Percentiles rank a stretch among this genome's conserved stretches.
phyloP scores from a whole-genome alignment of 92 coral and sea anemone species.

The Blastomussa wellsi region DNA sequence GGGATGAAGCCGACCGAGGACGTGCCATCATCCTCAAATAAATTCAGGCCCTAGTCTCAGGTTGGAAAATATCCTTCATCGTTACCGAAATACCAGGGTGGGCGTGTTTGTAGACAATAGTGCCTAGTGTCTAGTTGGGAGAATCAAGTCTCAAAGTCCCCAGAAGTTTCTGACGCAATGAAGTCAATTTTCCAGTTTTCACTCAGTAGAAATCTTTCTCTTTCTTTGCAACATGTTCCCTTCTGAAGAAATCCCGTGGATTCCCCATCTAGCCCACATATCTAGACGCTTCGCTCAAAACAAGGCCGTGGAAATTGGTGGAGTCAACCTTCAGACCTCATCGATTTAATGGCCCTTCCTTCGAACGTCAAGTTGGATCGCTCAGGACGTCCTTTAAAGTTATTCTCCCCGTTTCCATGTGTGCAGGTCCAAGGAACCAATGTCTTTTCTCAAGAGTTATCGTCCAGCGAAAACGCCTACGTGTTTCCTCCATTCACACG shows the following conservation, averaged over 20 bases:
- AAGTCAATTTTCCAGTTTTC: constrained; percentile 34
- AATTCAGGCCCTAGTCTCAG: constrained; percentile 39
- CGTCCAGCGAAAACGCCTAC: background rate
- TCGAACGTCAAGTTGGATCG: too few species aligned
- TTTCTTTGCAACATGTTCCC: constrained; percentile 42
- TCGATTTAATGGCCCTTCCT: too few species aligned
- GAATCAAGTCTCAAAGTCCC: constrained; percentile 30
- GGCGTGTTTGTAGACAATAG: constrained; percentile 33
- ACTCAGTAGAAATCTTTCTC: constrained; percentile 14
- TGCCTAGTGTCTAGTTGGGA: constrained; percentile 28
- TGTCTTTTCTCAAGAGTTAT: too few species aligned
- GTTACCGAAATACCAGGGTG: constrained; percentile 29
- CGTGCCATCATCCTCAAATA: constrained; percentile 49
- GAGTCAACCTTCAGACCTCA: background rate
- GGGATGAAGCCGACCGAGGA: constrained; percentile 5
- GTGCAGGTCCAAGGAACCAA: background rate
- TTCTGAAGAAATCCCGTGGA: constrained; percentile 51
- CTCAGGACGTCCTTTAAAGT: too few species aligned
- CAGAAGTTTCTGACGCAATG: constrained; percentile 4
- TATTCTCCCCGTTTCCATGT: background rate
- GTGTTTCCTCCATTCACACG: constrained; percentile 8
- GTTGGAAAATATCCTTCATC: constrained; percentile 22
- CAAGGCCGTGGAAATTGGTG: constrained; percentile 29
- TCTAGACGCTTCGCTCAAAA: constrained; percentile 39
- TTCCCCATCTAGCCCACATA: constrained; percentile 49